Evolutionary conservation across 2,113 vertebrate species (phyloP).

Genomic region (Felis chaus): DNA sequence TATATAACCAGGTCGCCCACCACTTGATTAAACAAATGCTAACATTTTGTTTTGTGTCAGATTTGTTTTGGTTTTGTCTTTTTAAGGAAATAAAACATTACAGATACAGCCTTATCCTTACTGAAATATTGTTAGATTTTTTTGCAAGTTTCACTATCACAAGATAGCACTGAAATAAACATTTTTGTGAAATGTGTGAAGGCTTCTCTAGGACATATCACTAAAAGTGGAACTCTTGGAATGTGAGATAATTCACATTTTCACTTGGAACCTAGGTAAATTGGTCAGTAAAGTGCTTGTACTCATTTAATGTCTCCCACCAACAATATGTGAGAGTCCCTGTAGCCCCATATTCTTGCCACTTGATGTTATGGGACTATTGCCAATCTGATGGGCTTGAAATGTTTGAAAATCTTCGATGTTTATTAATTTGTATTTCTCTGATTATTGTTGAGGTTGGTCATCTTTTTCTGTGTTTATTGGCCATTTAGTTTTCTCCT

Average conservation of each 20-base stretch:
- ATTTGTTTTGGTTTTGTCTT: conserved; percentile 17
- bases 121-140: conserved; percentile 8
- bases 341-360: not conserved
- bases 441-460: not conserved
- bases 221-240: not conserved
- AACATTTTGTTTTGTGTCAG: conserved; percentile 1
- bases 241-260: not conserved
- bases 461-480: not conserved
- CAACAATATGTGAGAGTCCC: not conserved
- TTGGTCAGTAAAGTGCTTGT: not conserved
- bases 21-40: not conserved
- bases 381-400: not conserved
- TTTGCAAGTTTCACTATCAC: not conserved
- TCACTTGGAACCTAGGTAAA: not conserved
- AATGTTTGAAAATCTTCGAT: not conserved
- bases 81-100: conserved; percentile 37
- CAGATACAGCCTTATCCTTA: not conserved
- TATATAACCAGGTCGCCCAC: not conserved
- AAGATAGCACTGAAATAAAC: conserved; percentile 2
- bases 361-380: not conserved
- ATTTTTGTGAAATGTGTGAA: not conserved
- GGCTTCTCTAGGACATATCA: not conserved
- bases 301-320: not conserved
- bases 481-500: not conserved
- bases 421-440: not conserved